phyloP scores from a whole-genome alignment of 2,113 vertebrate genomes.

The Engraulis encrasicolus region DNA sequence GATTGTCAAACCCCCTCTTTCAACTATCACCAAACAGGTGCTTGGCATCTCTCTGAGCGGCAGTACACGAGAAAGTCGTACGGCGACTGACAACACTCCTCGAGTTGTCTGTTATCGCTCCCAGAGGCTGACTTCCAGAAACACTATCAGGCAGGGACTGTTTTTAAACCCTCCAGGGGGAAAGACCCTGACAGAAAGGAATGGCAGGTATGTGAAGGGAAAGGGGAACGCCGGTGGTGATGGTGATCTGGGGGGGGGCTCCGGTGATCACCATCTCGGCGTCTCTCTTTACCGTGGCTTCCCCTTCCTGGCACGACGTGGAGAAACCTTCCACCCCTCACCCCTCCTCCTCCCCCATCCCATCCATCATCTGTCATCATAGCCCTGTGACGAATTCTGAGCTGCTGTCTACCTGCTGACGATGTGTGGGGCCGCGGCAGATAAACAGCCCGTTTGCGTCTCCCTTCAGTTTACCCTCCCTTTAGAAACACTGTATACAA shows the following conservation, averaged over 20 bases:
- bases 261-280: not conserved
- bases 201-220: not conserved
- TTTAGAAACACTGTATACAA: not conserved
- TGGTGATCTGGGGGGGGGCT: not conserved
- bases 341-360: no score
- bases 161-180: slow-evolving; percentile 8
- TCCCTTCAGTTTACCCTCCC: not conserved
- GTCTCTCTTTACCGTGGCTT: slow-evolving; percentile 1
- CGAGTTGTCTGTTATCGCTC: not conserved
- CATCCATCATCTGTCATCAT: no score
- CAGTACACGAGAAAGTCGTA: not conserved
- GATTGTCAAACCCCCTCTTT: slow-evolving; percentile 12
- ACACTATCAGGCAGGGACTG: not conserved
- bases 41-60: not conserved
- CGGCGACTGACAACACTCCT: slow-evolving; percentile 1
- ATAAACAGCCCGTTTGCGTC: not conserved
- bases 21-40: slow-evolving; percentile 12
- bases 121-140: slow-evolving; percentile 1
- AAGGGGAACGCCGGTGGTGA: no score
- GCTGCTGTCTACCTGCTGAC: not conserved
- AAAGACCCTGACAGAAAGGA: not conserved
- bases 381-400: not conserved
- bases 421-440: not conserved
- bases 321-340: not conserved
- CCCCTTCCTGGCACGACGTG: not conserved